Percentiles rank a stretch among this genome's conserved stretches.
Evolutionary conservation across 2,888 invertebrate species (phyloP).

Genomic region (Heliconius cydno): DNA sequence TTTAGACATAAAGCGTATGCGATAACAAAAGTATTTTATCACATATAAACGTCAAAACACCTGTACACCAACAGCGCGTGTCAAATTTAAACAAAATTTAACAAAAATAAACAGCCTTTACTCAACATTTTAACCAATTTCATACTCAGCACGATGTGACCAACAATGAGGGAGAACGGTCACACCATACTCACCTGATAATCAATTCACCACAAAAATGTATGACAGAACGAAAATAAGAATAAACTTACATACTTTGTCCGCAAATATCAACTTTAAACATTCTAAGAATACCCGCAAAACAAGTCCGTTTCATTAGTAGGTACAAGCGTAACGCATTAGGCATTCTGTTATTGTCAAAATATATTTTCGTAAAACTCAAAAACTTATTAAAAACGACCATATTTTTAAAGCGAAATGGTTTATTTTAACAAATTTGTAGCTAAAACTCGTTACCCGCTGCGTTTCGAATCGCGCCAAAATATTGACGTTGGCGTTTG

Average conservation of each 20-base stretch:
- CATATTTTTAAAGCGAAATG: conserved; percentile 46
- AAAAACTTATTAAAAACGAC: conserved; percentile 25
- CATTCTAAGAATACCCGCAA: conserved; percentile 62
- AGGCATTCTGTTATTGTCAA: conserved; percentile 55
- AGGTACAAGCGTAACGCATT: conserved; percentile 64
- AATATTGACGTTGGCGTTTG: conserved; percentile 59
- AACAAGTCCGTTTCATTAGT: conserved; percentile 69
- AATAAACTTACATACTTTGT: conserved; percentile 16
- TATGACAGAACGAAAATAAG: conserved; percentile 49
- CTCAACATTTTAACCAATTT: conserved; percentile 47
- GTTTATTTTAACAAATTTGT: conserved; percentile 37
- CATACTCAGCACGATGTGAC: conserved; percentile 47
- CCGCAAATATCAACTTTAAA: conserved; percentile 32
- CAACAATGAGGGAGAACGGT: conserved; percentile 48
- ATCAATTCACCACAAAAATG: conserved; percentile 73
- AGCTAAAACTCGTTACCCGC: conserved; percentile 54
- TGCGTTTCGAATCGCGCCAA: conserved; percentile 78
- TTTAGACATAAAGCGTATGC: conserved; percentile 8
- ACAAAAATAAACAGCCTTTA: conserved; percentile 30
- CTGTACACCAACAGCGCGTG: conserved; percentile 26
- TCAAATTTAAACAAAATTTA: conserved; percentile 25
- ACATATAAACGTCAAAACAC: conserved; percentile 23
- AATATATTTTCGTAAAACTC: conserved; percentile 32
- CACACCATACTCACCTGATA: conserved; percentile 62
- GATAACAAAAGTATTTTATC: neutral